Conservation (phyloP, 2,797 vertebrate species). For the Tokudaia tokunoshimensis region DNA sequence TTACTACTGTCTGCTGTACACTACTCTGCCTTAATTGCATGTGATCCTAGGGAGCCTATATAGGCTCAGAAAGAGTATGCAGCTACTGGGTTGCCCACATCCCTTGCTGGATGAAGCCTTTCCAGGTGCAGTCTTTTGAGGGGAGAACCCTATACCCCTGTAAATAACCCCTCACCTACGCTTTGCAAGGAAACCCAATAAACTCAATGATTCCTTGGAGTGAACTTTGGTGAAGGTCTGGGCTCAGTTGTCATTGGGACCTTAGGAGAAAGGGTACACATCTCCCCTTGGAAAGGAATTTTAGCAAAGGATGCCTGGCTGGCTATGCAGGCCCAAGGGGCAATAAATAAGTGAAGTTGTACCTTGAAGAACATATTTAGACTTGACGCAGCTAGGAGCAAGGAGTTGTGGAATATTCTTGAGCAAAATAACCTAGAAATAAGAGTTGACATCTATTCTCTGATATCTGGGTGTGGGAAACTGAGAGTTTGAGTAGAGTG, state of each 20-base stretch:
- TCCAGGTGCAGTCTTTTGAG: neutral
- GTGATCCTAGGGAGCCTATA: neutral
- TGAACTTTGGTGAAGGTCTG: neutral
- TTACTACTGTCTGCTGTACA: no score
- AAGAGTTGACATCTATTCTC: neutral
- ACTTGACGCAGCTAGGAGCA: neutral
- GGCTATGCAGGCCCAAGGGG: neutral
- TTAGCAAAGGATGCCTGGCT: neutral
- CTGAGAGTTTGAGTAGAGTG: neutral
- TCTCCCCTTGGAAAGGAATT: neutral
- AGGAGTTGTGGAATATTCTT: neutral
- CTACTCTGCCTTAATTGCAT: neutral
- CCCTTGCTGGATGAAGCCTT: neutral
- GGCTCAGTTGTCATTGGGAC: neutral
- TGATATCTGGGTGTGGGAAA: neutral
- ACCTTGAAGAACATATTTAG: neutral
- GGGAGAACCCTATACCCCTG: neutral
- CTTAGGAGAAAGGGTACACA: neutral
- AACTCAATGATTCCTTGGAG: neutral
- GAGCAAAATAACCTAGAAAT: neutral
- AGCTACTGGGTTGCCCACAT: neutral
- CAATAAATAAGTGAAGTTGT: neutral
- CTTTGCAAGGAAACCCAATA: neutral
- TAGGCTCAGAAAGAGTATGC: neutral
- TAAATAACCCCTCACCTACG: neutral